phyloP scores from a whole-genome alignment of 2,797 vertebrate genomes.

The Spinus pinus region DNA sequence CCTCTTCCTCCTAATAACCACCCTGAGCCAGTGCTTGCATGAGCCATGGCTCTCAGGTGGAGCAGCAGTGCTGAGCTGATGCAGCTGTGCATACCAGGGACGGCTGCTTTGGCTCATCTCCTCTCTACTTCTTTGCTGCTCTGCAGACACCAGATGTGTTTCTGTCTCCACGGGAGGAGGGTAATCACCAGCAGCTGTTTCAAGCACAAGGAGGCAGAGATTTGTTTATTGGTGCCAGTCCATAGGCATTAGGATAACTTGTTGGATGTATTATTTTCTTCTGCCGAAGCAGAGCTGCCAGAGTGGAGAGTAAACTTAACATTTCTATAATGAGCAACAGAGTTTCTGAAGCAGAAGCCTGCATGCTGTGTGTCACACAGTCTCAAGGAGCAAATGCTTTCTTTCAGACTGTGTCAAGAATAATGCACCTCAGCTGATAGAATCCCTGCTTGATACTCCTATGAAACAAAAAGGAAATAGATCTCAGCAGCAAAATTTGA shows the following conservation, averaged over 20 bases:
- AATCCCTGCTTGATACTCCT: background rate
- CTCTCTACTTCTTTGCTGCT: background rate
- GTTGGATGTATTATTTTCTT: background rate
- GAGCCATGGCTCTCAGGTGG: background rate
- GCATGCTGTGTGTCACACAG: background rate
- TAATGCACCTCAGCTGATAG: background rate
- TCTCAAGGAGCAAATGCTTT: background rate
- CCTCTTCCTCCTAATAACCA: background rate
- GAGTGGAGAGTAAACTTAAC: background rate
- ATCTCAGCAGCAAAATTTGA: background rate
- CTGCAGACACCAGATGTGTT: constrained; percentile 39
- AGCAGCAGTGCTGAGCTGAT: background rate
- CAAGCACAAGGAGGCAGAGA: background rate
- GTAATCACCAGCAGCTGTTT: constrained; percentile 53
- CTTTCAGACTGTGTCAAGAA: background rate
- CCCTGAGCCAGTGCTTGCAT: background rate
- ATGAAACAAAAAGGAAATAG: background rate
- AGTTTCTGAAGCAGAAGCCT: background rate
- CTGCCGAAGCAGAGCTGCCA: background rate
- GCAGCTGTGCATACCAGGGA: background rate
- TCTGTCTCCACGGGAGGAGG: constrained; percentile 18
- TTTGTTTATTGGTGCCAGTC: background rate
- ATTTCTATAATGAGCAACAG: background rate
- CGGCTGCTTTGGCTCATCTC: background rate
- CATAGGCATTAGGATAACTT: background rate